Evolutionary conservation across 2,888 invertebrate species (phyloP), one percentile per base, ranked within the genome.

Genomic region (Antitype chi): DNA sequence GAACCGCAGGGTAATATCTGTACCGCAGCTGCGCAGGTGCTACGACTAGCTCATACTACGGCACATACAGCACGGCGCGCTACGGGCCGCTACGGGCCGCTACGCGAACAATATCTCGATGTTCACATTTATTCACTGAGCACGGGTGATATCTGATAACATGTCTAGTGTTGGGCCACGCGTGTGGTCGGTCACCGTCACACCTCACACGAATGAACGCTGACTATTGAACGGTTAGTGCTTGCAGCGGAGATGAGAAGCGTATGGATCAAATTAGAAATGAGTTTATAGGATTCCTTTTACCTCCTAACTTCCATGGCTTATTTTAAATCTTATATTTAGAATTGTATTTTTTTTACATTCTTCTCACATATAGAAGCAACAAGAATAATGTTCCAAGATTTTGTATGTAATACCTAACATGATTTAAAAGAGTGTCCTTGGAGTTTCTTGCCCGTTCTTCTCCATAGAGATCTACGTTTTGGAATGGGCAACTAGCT

Each of bases 81-180:
- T 60, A 70, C 70, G 59, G 23, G 28, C 0, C 20, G 60, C 70
- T 60, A 38, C 49, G 28, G 64, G 64, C 59, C 53, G 68, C 59
- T 66, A 64, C 72, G 32, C 52, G 23, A 32, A 62, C 25, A 28
- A 20, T 17, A 17, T 43, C 17, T 63, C n/a, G n/a, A 63, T 38
- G 38, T 15, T 38, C n/a, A 63, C 23, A n/a, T 38, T 62, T 17
- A 38, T 38, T 17, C 8, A 17, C n/a, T 38, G 15, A n/a, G 63
- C 63, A n/a, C 38, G n/a, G 20, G 15, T 32, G 62, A 9, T 7
- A n/a, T n/a, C n/a, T 32, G 62, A 63, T 8, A 20, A 62, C 20
- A 60, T 23, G 32, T 62, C 13, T 32, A 62, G 13, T 23, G 7
- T 23, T 23, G 15, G 62, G 3, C 15, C 62, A 38, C 57, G 55